Evolutionary conservation across 2,888 invertebrate species (phyloP), one percentile per base, ranked within the genome.

Genomic region (Ephialtes manifestator): DNA sequence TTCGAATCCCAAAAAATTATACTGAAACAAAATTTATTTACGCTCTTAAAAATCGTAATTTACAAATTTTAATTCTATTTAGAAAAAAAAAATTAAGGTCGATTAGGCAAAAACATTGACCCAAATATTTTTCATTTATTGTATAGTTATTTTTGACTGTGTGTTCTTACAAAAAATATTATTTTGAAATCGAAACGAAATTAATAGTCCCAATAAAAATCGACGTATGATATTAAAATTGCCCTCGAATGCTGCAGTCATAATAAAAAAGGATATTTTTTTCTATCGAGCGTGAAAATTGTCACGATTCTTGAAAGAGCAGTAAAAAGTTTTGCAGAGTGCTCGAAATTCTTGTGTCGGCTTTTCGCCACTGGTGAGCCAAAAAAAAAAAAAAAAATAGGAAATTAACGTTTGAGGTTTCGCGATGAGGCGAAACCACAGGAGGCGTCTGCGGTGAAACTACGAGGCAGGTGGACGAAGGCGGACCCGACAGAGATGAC

Each of bases 331-430:
- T 76, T 51, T 51, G 24, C 10, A 20, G 51, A 35, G 63, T 76
- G 70, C 63, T 24, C 11, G 63, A 48, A 53, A 65, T 77, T 82
- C 77, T 82, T 72, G 53, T 58, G 82, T 72, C 71, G 46, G 71
- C 71, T 67, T 76, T 76, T 65, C 77, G 77, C 82, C 82, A 15
- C 71, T 53, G 53, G 71, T 58, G 58, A 31, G 58, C 39, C 11
- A 53, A 71, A 46, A 48, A 72, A 67, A 65, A 53, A 70, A 58
- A 63, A 55, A 63, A 51, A 70, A 60, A 70, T 68, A 24, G 39
- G 39, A 51, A 60, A 78, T 72, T 65, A 83, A 83, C 77, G 74
- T 78, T 83, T 68, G 83, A 83, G 83, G 71, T 82, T 71, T 74
- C 83, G 60, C 78, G 78, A 78, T 60, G 78, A 51, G 74, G 63